phyloP scores from a whole-genome alignment of 2,888 invertebrate species.

The Eudasyphora cyanicolor region DNA sequence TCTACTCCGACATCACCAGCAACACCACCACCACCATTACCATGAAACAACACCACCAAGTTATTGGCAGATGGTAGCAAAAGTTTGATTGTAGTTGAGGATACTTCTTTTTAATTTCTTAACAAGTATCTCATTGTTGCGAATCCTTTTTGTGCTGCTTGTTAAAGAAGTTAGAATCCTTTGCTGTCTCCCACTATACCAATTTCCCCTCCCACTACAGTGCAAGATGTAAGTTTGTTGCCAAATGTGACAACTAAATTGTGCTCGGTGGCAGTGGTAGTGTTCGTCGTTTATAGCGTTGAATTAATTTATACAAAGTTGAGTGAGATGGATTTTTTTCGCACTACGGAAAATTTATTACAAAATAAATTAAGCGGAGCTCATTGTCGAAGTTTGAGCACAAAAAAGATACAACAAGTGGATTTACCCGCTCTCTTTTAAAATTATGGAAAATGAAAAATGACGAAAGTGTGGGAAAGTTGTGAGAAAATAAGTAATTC shows the following conservation, averaged over 20 bases:
- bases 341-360: background rate
- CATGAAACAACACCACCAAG: too few relatives aligned
- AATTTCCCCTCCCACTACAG: background rate
- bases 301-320: conserved; percentile 3
- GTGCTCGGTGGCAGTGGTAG: background rate
- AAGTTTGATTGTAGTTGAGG: conserved; percentile 15
- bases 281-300: conserved; percentile 10
- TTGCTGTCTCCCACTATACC: background rate
- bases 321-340: background rate
- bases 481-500: background rate
- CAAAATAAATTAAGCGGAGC: background rate
- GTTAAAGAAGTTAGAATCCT: background rate
- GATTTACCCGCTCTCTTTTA: too few relatives aligned
- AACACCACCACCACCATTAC: background rate
- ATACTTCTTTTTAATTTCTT: background rate
- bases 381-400: background rate
- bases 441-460: background rate
- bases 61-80: conserved; percentile 5
- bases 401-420: background rate
- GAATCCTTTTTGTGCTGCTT: background rate
- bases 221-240: too few relatives aligned
- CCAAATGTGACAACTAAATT: conserved; percentile 42
- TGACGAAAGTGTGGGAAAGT: background rate
- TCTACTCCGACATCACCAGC: background rate
- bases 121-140: background rate